Evolutionary conservation across 1,140 invertebrate genomes (phyloP), one percentile per base, ranked within the genome.

Genomic region (Hylyphantes graminicola): DNA sequence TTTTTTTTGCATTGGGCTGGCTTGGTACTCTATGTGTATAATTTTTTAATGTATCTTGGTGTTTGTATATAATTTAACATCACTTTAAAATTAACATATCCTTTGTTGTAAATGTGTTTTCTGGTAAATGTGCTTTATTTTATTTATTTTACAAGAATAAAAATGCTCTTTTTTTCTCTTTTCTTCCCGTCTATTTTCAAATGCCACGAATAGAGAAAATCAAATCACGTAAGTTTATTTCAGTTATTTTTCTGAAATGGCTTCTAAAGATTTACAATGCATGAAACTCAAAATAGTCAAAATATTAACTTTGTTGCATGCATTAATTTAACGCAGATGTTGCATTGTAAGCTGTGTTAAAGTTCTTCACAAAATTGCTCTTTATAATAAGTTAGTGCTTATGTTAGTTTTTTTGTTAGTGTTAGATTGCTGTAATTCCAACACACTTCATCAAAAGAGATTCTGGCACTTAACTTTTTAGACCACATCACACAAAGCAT

Each of bases 161-260:
- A 76, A 78, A 53, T 64, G 65, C 61, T 78, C 53, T 78, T 68
- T 79, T 76, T 77, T 76, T 77, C 54, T 57, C 78, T 78, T 51
- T 48, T 70, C 61, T 77, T 54, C 80, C 68, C 57, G 12, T 82
- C 77, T 86, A 64, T 74, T 70, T 77, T 61, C 82, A 77, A 68
- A 59, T 73, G 57, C 68, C 64, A 57, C 77, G 82, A 72, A 85
- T 85, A 85, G 82, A 50, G 82, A 85, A 74, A 85, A 85, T 57
- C 73, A 76, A 70, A 54, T 85, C 82, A 85, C 74, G 82, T 85
- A 85, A 85, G 82, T 85, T 75, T 72, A 72, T 59, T 87, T 85
- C 73, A 76, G 80, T 64, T 77, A 13, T 83, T 77, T 77, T 84
- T 61, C 82, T 75, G 57, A 78, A 80, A 65, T 63, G n/a, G 51